phyloP scores from a whole-genome alignment of 2,888 invertebrate species.

The Drosophila ezoana region DNA sequence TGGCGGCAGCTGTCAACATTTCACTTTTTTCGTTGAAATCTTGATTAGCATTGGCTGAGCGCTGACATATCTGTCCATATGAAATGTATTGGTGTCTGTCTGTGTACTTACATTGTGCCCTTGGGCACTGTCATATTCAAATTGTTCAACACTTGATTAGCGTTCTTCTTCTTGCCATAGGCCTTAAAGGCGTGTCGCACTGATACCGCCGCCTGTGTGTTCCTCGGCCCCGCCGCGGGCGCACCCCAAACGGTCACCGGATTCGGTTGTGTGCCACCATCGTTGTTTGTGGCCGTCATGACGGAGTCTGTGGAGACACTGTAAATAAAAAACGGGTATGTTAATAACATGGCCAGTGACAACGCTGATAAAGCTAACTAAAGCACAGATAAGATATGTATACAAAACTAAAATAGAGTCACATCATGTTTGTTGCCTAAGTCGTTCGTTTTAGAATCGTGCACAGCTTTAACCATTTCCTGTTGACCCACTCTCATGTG shows the following conservation, averaged over 20 bases:
- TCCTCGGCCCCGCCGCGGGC: slow-evolving; percentile 81
- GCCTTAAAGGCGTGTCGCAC: slow-evolving; percentile 95
- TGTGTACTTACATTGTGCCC: slow-evolving; percentile 94
- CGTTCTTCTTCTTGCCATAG: slow-evolving; percentile 94
- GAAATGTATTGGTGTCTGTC: neutral
- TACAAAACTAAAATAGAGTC: neutral
- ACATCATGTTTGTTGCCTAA: slow-evolving; percentile 58
- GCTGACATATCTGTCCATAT: neutral
- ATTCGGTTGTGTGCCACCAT: slow-evolving; percentile 81
- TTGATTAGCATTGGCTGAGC: slow-evolving; percentile 11
- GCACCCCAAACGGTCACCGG: slow-evolving; percentile 85
- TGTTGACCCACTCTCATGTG: slow-evolving; percentile 23
- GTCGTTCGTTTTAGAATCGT: slow-evolving; percentile 56
- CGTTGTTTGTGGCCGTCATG: slow-evolving; percentile 83
- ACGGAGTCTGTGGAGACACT: slow-evolving; percentile 83
- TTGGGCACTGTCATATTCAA: slow-evolving; percentile 97
- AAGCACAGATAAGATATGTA: slow-evolving; percentile 7
- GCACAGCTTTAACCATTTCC: slow-evolving; percentile 29
- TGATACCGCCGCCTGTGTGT: slow-evolving; percentile 92
- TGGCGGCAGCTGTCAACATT: slow-evolving; percentile 57
- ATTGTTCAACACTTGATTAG: slow-evolving; percentile 94
- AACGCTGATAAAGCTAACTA: slow-evolving; percentile 4
- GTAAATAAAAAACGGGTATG: slow-evolving; percentile 48
- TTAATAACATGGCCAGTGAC: slow-evolving; percentile 1
- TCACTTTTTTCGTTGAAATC: slow-evolving; percentile 47